A percentile compares a stretch with the other conserved stretches of the same genome.
phyloP scores from a whole-genome alignment of 2,888 invertebrate genomes.

The Athetis lepigone region DNA sequence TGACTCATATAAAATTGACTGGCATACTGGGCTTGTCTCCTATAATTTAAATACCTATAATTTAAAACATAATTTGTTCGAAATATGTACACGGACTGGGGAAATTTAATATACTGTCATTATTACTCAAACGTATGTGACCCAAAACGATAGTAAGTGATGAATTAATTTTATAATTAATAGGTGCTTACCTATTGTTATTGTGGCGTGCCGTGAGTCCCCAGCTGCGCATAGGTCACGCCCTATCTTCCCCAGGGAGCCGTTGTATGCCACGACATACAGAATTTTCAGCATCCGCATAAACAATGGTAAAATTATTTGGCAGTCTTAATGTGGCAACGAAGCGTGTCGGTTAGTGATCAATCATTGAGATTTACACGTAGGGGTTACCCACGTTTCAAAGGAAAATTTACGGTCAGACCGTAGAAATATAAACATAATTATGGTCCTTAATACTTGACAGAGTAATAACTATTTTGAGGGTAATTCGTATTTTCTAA shows the following conservation, averaged over 20 bases:
- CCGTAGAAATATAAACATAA: conserved; percentile 20
- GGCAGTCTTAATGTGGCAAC: conserved; percentile 15
- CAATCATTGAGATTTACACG: conserved; percentile 40
- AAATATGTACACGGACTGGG: background rate
- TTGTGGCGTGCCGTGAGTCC: conserved; percentile 40
- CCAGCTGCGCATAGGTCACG: conserved; percentile 31
- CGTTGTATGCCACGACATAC: conserved; percentile 34
- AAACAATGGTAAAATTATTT: conserved; percentile 39
- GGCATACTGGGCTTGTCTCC: background rate
- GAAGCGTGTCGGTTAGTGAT: conserved; percentile 12
- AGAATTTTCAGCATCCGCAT: conserved; percentile 35
- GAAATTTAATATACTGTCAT: conserved; percentile 10
- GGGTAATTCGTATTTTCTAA: conserved; percentile 16
- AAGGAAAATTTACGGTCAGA: conserved; percentile 9
- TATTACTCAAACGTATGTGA: conserved; percentile 14
- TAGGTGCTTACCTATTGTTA: conserved; percentile 28
- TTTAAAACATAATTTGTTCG: background rate
- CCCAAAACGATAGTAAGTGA: conserved; percentile 21
- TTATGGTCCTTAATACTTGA: conserved; percentile 20
- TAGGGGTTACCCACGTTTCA: conserved; percentile 13
- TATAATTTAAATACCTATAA: background rate
- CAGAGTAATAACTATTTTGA: conserved; percentile 11
- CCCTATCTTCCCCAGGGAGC: conserved; percentile 40
- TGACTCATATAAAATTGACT: background rate
- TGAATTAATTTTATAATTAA: conserved; percentile 45